Percentiles rank a stretch among this genome's conserved stretches.
phyloP scores from a whole-genome alignment of 1,140 invertebrate species.

The Diplogasteroides magnus region DNA sequence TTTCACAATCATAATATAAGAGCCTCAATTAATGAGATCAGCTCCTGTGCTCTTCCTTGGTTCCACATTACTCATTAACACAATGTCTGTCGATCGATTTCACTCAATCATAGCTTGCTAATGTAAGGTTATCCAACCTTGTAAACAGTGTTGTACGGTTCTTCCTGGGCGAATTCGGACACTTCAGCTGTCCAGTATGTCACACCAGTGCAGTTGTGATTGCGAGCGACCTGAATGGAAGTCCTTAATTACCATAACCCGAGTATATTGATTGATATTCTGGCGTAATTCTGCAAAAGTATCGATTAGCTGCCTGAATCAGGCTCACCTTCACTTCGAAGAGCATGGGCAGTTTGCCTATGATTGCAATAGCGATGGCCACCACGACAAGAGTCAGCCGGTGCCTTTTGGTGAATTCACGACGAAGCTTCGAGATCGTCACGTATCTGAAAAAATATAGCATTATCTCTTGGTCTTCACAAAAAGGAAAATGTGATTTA shows the following conservation, averaged over 20 bases:
- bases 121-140: slow-evolving; percentile 17
- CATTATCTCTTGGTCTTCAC: no score
- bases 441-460: slow-evolving; percentile 38
- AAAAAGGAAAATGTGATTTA: no score
- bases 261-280: no score
- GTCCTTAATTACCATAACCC: no score
- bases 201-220: slow-evolving; percentile 48
- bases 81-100: neutral
- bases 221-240: slow-evolving; percentile 40
- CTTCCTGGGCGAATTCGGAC: slow-evolving; percentile 35
- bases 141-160: slow-evolving; percentile 47
- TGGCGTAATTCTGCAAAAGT: no score
- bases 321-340: slow-evolving; percentile 41
- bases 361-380: slow-evolving; percentile 37
- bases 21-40: neutral
- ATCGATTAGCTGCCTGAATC: no score
- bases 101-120: neutral
- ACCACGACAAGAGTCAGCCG: slow-evolving; percentile 31
- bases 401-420: slow-evolving; percentile 32
- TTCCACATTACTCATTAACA: neutral
- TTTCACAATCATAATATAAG: no score
- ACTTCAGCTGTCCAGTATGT: slow-evolving; percentile 32
- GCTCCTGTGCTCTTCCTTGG: neutral
- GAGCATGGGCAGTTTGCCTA: slow-evolving; percentile 46
- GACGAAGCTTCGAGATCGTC: slow-evolving; percentile 44